A percentile compares a stretch with the other conserved stretches of the same genome.
Evolutionary conservation across 2,797 vertebrate species (phyloP).

Genomic region (Cheracebus regulus): DNA sequence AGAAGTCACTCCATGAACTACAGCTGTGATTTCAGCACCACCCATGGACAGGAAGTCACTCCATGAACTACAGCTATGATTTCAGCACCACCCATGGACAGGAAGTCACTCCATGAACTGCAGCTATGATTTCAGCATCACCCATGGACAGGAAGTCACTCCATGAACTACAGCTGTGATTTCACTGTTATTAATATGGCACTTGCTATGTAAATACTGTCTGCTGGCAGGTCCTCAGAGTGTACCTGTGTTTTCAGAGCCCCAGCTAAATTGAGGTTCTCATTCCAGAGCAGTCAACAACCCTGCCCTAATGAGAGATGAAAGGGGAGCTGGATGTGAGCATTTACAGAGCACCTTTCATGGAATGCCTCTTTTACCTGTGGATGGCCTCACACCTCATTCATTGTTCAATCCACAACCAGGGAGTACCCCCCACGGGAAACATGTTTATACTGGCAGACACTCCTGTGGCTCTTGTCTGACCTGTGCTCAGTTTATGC

Average conservation of each 20-base stretch:
- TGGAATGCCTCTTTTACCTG: too few relatives aligned
- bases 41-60: too few relatives aligned
- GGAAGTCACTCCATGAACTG: fast-evolving
- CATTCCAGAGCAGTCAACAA: too few relatives aligned
- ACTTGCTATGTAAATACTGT: too few relatives aligned
- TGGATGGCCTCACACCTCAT: neutral
- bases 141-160: too few relatives aligned
- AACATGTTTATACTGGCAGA: neutral
- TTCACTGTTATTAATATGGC: neutral
- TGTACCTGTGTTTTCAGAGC: neutral
- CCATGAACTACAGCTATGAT: too few relatives aligned
- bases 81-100: fast-evolving
- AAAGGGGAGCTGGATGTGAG: too few relatives aligned
- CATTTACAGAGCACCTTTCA: neutral
- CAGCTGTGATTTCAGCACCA: fast-evolving
- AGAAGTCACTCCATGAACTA: fast-evolving
- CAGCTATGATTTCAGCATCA: too few relatives aligned
- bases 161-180: too few relatives aligned
- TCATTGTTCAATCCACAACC: neutral
- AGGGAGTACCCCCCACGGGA: neutral
- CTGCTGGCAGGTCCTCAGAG: neutral
- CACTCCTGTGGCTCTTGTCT: neutral
- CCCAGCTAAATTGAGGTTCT: too few relatives aligned
- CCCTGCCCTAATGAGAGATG: neutral
- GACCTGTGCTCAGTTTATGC: neutral